Conservation (phyloP, 2,113 vertebrate genomes). For the Megaceryle maxima region DNA sequence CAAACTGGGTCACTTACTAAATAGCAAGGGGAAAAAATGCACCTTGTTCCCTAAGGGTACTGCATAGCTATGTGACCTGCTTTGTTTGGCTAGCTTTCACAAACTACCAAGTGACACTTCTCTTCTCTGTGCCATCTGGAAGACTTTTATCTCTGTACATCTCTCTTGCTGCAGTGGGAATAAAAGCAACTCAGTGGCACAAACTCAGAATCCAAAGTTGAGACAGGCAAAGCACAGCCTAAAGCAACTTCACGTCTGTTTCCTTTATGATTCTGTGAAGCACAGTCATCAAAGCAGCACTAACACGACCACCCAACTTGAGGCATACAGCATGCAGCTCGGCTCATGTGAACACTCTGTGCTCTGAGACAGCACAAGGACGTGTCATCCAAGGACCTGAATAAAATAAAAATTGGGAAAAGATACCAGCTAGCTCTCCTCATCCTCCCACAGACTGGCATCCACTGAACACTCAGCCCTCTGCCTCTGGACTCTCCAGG, state of each 20-base stretch:
- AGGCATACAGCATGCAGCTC: background rate
- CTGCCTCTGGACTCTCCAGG: background rate
- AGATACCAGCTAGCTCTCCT: background rate
- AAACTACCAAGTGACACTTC: slow-evolving; percentile 6
- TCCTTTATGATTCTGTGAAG: background rate
- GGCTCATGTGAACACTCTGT: background rate
- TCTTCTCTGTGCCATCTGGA: background rate
- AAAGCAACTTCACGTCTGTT: slow-evolving; percentile 43
- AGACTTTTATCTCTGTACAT: slow-evolving; percentile 40
- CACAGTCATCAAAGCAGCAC: background rate
- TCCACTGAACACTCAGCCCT: background rate
- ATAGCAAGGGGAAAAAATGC: background rate
- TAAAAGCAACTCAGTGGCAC: slow-evolving; percentile 24
- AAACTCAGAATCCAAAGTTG: slow-evolving; percentile 17
- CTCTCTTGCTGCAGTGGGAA: slow-evolving; percentile 27
- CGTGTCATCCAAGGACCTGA: background rate
- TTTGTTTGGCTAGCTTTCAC: slow-evolving; percentile 36
- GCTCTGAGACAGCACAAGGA: background rate
- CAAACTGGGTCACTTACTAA: slow-evolving; percentile 23
- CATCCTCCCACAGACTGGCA: background rate
- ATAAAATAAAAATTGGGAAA: background rate
- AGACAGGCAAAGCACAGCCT: slow-evolving; percentile 32
- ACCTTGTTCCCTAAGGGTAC: slow-evolving; percentile 9
- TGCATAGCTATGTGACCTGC: background rate
- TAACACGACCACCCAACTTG: background rate